Conservation (phyloP, 2,888 invertebrate genomes). For the Cremastinae sp. region DNA sequence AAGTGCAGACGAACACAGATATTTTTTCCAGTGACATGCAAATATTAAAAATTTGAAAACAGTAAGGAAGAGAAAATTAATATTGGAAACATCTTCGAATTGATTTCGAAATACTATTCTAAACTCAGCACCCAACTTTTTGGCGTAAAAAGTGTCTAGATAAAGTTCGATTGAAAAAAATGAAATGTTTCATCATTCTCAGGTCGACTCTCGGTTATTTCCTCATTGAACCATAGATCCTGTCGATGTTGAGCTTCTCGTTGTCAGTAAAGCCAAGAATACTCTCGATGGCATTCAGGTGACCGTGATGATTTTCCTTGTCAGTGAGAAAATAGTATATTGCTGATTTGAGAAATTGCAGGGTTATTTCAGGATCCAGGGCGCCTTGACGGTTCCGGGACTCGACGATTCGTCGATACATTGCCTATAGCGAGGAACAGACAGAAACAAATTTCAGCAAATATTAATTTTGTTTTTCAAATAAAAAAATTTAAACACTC, state of each 20-base stretch:
- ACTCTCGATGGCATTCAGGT: constrained; percentile 94
- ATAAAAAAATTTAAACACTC: background rate
- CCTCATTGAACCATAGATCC: constrained; percentile 77
- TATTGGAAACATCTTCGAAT: too few species aligned
- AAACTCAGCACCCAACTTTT: constrained; percentile 38
- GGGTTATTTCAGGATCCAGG: constrained; percentile 94
- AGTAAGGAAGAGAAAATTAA: background rate
- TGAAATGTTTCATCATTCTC: constrained; percentile 4
- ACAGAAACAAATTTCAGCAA: constrained; percentile 16
- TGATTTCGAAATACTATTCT: background rate
- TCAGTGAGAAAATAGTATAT: constrained; percentile 96
- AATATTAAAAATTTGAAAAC: background rate
- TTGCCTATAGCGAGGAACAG: constrained; percentile 83
- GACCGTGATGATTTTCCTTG: constrained; percentile 93
- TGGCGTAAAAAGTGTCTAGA: constrained; percentile 18
- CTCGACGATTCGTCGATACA: constrained; percentile 91
- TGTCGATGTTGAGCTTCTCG: constrained; percentile 90
- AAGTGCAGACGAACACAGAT: too few species aligned
- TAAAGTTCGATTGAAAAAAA: constrained; percentile 19
- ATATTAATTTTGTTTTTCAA: constrained; percentile 6
- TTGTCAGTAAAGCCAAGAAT: constrained; percentile 92
- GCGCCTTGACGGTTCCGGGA: constrained; percentile 87
- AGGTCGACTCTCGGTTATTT: constrained; percentile 67
- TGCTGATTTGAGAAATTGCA: constrained; percentile 95
- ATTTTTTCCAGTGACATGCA: too few species aligned